phyloP scores from a whole-genome alignment of 1,140 invertebrate genomes.

The Leguminivora glycinivorella region DNA sequence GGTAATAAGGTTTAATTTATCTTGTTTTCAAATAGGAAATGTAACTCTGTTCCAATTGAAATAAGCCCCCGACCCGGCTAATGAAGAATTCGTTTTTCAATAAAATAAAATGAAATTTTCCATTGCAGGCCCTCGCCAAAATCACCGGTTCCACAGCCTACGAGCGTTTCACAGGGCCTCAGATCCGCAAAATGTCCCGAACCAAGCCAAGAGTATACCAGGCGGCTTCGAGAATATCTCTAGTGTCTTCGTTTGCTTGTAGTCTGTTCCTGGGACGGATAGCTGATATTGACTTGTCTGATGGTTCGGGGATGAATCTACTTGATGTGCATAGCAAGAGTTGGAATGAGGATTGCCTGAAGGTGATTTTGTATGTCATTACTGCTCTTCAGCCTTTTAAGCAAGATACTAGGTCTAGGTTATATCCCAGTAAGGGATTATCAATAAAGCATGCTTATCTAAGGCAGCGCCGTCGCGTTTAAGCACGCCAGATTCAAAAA shows the following conservation, averaged over 20 bases:
- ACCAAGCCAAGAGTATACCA: constrained; percentile 87
- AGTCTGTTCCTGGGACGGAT: constrained; percentile 94
- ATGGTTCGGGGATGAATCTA: constrained; percentile 98
- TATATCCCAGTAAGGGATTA: too few species aligned
- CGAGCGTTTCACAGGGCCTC: constrained; percentile 95
- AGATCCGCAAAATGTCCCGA: constrained; percentile 94
- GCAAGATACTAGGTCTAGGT: too few species aligned
- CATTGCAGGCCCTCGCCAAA: constrained; percentile 83
- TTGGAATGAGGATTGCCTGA: constrained; percentile 88
- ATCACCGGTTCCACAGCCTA: constrained; percentile 96
- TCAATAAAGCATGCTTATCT: too few species aligned
- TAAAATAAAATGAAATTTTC: constrained; percentile 5
- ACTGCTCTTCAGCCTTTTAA: too few species aligned
- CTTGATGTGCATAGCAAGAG: constrained; percentile 89
- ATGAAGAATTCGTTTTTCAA: too few species aligned
- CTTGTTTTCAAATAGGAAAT: too few species aligned
- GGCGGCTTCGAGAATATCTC: constrained; percentile 92
- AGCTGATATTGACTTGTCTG: constrained; percentile 94
- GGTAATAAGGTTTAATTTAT: too few species aligned
- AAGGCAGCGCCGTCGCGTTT: too few species aligned
- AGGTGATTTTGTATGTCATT: constrained; percentile 78
- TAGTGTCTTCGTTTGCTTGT: constrained; percentile 95
- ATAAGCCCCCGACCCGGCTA: too few species aligned
- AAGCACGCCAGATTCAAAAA: too few species aligned
- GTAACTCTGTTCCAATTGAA: too few species aligned